phyloP scores from a whole-genome alignment of 2,113 vertebrate genomes.

The Cavia porcellus region DNA sequence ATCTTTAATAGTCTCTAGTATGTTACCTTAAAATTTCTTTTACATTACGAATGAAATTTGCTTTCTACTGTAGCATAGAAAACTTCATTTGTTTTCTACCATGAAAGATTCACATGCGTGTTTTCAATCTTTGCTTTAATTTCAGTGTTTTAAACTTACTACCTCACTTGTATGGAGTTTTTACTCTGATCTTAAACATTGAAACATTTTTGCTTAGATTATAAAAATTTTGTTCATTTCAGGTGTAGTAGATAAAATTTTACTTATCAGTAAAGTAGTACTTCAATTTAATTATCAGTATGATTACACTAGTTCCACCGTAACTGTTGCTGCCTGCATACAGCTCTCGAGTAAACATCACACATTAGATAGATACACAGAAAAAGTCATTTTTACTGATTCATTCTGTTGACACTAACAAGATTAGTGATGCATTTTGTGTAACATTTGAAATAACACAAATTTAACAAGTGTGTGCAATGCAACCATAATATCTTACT shows the following conservation, averaged over 20 bases:
- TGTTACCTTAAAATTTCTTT: neutral
- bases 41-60: neutral
- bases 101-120: neutral
- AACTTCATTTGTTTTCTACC: neutral
- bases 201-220: neutral
- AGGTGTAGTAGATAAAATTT: neutral
- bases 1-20: neutral
- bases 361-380: neutral
- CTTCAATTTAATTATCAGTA: neutral
- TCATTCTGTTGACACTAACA: neutral
- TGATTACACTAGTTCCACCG: neutral
- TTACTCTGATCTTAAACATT: neutral
- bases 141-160: neutral
- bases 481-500: neutral
- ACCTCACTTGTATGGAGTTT: neutral
- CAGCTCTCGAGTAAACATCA: neutral
- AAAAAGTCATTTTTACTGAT: conserved; percentile 10
- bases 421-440: neutral
- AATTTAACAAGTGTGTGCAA: neutral
- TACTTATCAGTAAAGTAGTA: neutral
- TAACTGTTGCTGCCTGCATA: neutral
- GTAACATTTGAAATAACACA: neutral
- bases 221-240: neutral
- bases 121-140: neutral
- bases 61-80: neutral